Evolutionary conservation across 1,140 invertebrate genomes (phyloP).

Genomic region (Drosophila repleta): DNA sequence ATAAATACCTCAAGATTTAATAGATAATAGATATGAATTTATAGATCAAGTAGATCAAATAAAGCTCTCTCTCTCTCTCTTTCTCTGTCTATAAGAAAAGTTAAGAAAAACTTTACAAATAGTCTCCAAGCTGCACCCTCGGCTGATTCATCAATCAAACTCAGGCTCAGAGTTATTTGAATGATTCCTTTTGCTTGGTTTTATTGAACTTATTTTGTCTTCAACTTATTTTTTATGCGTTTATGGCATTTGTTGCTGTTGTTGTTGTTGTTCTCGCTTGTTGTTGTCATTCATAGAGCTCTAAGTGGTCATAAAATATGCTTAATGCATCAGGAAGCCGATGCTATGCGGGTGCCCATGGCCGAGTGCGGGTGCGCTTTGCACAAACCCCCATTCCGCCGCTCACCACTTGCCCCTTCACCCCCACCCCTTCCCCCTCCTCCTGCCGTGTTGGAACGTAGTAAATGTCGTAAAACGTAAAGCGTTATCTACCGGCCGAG

Average conservation of each 20-base stretch:
- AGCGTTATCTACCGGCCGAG: conserved; percentile 57
- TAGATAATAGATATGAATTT: no score
- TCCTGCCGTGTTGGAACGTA: conserved; percentile 34
- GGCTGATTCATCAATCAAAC: conserved; percentile 11
- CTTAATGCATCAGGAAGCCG: conserved; percentile 80
- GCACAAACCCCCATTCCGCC: conserved; percentile 21
- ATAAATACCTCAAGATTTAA: no score
- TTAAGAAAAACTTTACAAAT: background rate
- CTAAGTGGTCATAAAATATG: conserved; percentile 81
- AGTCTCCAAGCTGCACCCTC: background rate
- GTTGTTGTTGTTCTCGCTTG: background rate
- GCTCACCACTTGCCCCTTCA: conserved; percentile 5
- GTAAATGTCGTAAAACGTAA: conserved; percentile 32
- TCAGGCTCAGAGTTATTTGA: conserved; percentile 6
- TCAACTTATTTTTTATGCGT: conserved; percentile 12
- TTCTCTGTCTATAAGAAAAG: no score
- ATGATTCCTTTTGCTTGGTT: conserved; percentile 21
- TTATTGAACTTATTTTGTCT: conserved; percentile 61
- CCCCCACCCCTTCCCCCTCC: background rate
- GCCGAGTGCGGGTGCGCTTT: conserved; percentile 24
- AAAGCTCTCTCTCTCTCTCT: no score
- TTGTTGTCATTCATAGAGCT: conserved; percentile 21
- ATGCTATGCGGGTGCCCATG: conserved; percentile 61
- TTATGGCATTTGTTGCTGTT: conserved; percentile 27
- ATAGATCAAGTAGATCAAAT: no score